Conservation (phyloP, 2,888 invertebrate species). For the Abrostola tripartita region DNA sequence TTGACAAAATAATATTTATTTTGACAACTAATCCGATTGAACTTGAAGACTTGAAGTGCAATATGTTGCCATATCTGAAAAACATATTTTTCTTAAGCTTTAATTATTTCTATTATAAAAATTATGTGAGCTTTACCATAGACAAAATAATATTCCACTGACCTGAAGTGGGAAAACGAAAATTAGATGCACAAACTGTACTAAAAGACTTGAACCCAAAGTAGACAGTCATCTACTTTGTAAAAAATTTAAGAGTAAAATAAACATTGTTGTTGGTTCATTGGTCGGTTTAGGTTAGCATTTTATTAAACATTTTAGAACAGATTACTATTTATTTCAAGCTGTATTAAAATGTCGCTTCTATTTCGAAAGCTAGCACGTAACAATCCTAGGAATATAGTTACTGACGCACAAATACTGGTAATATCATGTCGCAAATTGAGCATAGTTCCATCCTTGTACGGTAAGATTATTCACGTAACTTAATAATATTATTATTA, state of each 20-base stretch:
- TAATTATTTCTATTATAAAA: too few relatives aligned
- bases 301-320: not conserved
- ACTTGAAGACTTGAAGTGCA: not conserved
- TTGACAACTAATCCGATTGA: slow-evolving; percentile 31
- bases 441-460: slow-evolving; percentile 79
- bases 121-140: too few relatives aligned
- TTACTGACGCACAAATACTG: slow-evolving; percentile 67
- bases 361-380: slow-evolving; percentile 66
- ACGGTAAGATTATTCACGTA: slow-evolving; percentile 69
- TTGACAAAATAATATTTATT: slow-evolving; percentile 21
- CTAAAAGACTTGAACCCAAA: slow-evolving; percentile 16
- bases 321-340: slow-evolving; percentile 6
- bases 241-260: slow-evolving; percentile 9
- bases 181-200: too few relatives aligned
- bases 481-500: slow-evolving; percentile 1
- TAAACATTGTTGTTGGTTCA: slow-evolving; percentile 18
- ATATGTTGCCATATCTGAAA: not conserved
- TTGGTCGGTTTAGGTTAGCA: slow-evolving; percentile 29
- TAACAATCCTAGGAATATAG: slow-evolving; percentile 60
- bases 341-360: slow-evolving; percentile 64
- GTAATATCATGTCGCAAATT: slow-evolving; percentile 75
- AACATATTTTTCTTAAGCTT: not conserved
- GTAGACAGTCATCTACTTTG: not conserved
- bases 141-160: too few relatives aligned
- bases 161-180: not conserved